Evolutionary conservation across 2,113 vertebrate genomes (phyloP).

Genomic region (Stigmatopora argus): DNA sequence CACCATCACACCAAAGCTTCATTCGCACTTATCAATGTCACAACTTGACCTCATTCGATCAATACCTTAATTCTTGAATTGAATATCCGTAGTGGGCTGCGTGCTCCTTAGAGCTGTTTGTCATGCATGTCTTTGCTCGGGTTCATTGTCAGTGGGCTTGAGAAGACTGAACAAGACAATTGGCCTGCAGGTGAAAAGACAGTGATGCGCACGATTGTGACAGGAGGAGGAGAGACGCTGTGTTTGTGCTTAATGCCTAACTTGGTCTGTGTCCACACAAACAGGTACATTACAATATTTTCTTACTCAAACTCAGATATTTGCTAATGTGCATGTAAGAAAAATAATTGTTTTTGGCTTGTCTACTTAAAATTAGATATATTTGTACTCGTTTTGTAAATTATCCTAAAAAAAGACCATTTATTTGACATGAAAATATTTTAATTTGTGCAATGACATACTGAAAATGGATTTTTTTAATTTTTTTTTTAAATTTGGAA

Average conservation of each 20-base stretch:
- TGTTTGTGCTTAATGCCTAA: not conserved
- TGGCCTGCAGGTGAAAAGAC: constrained; percentile 1
- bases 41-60: constrained; percentile 43
- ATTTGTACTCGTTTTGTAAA: not conserved
- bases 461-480: no score
- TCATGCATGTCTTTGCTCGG: constrained; percentile 24
- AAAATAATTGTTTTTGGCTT: not conserved
- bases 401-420: not conserved
- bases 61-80: constrained; percentile 56
- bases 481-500: no score
- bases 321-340: not conserved
- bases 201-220: not conserved
- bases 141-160: constrained; percentile 8
- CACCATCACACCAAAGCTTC: constrained; percentile 41
- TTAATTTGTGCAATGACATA: not conserved
- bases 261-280: not conserved
- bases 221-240: not conserved
- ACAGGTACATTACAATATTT: not conserved
- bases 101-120: constrained; percentile 23
- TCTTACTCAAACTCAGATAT: not conserved
- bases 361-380: not conserved
- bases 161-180: constrained; percentile 10
- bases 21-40: constrained; percentile 56
- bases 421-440: not conserved
- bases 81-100: constrained; percentile 31